Base-by-base conservation (phyloP, 2,797 vertebrate species). In the Ctenochaetus hawaiiensis region DNA sequence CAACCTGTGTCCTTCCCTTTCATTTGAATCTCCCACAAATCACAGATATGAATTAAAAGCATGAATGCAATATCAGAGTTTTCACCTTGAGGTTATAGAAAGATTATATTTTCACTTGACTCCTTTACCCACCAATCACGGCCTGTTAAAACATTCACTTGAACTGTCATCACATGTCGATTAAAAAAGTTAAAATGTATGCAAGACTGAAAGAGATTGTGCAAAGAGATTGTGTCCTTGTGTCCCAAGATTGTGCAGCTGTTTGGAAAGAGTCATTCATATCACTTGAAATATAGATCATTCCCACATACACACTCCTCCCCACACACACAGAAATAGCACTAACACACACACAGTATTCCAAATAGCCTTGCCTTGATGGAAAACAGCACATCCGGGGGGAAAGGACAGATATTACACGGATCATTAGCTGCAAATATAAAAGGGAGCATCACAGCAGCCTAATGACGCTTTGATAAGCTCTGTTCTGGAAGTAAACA, bases 341-440 rank as follows among this genome's bases (percentile, higher is more conserved):
- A 74, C 85, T 93, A 94, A 39, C 39, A 51, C 79, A 70, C 45
- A 73, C 80, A 80, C 54, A 90, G 90, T 90, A 74, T 85, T 93
- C 94, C 93, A 95, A 91, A 86, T 75, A 92, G 93, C 82, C 81
- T 75, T 80, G 67, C 89, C 91, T 86, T 92, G 91, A 81, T 92
- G 82, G 90, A 92, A 91, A 92, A 88, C 87, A 80, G 93, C 91
- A 88, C 89, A 84, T 93, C 93, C 92, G 72, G 71, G 85, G 82
- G 91, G 85, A 86, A 91, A 89, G 91, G 77, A 91, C 84, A 74
- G 93, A 93, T 92, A 96, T 98, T 97, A 97, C 95, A 96, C 78
- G 95, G 94, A 93, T 95, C 96, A 95, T 98, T 98, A 97, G 95
- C 83, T 77, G 10, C 92, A 80, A 88, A 95, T 95, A 94, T 94